phyloP scores from a whole-genome alignment of 2,113 vertebrate species.

The Phrynocephalus versicolor region DNA sequence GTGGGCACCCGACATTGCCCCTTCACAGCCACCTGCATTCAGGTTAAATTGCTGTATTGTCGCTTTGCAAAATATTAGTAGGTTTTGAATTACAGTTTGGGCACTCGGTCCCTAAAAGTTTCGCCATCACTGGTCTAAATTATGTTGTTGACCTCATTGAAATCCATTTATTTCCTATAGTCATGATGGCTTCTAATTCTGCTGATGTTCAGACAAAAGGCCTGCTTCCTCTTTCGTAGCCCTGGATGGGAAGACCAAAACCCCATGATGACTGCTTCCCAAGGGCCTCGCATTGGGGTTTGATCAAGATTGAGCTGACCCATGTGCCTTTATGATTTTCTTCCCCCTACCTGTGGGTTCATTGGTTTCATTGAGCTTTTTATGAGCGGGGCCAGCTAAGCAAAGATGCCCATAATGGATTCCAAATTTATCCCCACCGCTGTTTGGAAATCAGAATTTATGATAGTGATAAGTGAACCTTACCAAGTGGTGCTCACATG shows the following conservation, averaged over 20 bases:
- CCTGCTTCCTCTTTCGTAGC: too few species aligned
- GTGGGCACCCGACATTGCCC: too few species aligned
- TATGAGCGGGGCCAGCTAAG: not conserved
- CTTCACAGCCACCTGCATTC: too few species aligned
- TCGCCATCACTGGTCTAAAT: too few species aligned
- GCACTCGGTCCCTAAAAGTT: too few species aligned
- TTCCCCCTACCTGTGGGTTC: not conserved
- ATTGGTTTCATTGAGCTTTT: not conserved
- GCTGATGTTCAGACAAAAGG: not conserved
- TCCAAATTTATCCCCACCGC: not conserved
- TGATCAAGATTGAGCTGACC: not conserved
- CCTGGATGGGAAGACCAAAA: not conserved
- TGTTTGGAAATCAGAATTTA: constrained; percentile 20
- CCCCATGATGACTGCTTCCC: too few species aligned
- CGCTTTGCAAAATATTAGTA: too few species aligned
- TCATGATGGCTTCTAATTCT: not conserved
- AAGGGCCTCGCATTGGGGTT: not conserved
- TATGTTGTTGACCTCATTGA: not conserved
- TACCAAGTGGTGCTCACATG: not conserved
- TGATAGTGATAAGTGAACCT: constrained; percentile 6
- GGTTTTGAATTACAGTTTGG: too few species aligned
- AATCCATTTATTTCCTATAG: too few species aligned
- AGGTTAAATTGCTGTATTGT: too few species aligned
- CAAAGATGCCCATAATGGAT: not conserved
- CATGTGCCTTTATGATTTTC: too few species aligned